phyloP scores from a whole-genome alignment of 2,888 invertebrate species.

The Rhaphigaster nebulosa region DNA sequence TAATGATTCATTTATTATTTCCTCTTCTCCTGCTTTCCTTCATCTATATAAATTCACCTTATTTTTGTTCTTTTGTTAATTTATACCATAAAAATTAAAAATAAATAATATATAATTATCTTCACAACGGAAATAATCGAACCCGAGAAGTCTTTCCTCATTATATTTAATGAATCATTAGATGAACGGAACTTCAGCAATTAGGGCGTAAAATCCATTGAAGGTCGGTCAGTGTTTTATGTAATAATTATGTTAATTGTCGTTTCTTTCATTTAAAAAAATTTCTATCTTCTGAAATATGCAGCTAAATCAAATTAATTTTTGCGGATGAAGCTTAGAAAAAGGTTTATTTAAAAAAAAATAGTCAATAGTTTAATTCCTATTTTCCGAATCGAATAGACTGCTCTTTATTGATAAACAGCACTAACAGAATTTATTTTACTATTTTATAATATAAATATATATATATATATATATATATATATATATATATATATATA shows the following conservation, averaged over 20 bases:
- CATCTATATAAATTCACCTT: no score
- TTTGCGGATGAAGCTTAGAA: neutral
- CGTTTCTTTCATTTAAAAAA: neutral
- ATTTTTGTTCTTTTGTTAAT: no score
- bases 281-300: neutral
- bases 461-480: no score
- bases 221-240: neutral
- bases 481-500: no score
- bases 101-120: neutral
- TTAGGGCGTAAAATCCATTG: neutral
- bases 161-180: slow-evolving; percentile 21
- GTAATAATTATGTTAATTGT: neutral
- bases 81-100: neutral
- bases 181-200: neutral
- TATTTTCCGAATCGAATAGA: no score
- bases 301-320: neutral
- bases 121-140: neutral
- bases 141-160: neutral
- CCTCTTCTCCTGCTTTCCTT: no score
- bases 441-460: no score
- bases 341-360: no score
- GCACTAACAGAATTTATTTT: no score
- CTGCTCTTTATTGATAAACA: no score
- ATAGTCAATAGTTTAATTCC: no score
- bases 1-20: no score